A percentile compares a stretch with the other conserved stretches of the same genome.
These are phyloP conservation scores for Clupea harengus DNA, from an alignment of 2,113 vertebrate genomes.

Conservation along the genomic window DNA sequence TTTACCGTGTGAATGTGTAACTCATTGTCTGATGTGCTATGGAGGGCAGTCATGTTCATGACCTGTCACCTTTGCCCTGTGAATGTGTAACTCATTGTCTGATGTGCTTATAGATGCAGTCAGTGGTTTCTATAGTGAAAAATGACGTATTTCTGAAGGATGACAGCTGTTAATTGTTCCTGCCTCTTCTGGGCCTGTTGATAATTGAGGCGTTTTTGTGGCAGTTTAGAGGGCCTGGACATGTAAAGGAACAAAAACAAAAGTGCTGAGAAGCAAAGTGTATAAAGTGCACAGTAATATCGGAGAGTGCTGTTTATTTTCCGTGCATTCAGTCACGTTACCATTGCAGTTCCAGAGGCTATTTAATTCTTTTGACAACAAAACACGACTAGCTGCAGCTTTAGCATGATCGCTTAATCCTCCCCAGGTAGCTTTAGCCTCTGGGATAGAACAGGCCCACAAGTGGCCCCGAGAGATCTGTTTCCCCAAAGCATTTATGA, in stretches of 20 bases:
- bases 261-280: not conserved
- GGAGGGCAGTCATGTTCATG: not conserved
- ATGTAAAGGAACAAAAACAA: not conserved
- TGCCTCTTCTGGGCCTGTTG: not conserved
- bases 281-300: not conserved
- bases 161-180: not conserved
- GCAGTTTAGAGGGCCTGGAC: not conserved
- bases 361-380: not conserved
- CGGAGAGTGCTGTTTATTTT: not conserved
- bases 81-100: slow-evolving; percentile 24
- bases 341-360: not conserved
- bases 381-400: not conserved
- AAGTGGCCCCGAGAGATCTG: not conserved
- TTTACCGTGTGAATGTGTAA: not conserved
- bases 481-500: not conserved
- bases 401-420: not conserved
- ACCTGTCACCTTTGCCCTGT: slow-evolving; percentile 22
- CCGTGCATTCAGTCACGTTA: not conserved
- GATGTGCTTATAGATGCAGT: not conserved
- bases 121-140: not conserved
- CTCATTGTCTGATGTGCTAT: too few relatives aligned
- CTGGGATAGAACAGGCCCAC: not conserved
- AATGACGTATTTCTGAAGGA: not conserved
- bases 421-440: not conserved
- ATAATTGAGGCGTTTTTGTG: too few relatives aligned